Conservation (phyloP, 2,797 vertebrate species). For the Brachyrhaphis roseni region DNA sequence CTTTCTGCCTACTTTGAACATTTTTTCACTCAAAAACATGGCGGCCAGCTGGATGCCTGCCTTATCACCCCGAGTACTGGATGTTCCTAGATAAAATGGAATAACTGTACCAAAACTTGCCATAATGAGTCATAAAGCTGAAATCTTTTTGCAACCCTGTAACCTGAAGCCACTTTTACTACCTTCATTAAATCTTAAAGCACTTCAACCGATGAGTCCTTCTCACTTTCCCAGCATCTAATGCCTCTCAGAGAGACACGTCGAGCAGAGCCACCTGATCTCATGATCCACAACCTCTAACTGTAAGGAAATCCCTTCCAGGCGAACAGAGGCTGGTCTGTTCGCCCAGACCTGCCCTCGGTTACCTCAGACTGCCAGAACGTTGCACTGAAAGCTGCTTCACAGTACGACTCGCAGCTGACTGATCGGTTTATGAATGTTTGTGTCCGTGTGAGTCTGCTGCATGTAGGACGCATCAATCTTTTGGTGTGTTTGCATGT, state of each 20-base stretch:
- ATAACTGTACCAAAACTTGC: background rate
- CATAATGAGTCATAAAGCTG: slow-evolving; percentile 5
- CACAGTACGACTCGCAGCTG: background rate
- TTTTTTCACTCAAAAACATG: too few species aligned
- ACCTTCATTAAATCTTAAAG: slow-evolving; percentile 75
- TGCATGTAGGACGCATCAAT: slow-evolving; percentile 12
- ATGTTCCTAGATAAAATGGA: too few species aligned
- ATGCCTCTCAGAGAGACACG: slow-evolving; percentile 26
- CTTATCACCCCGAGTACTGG: too few species aligned
- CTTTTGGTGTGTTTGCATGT: slow-evolving; percentile 17
- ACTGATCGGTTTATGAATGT: slow-evolving; percentile 14
- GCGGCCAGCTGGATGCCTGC: too few species aligned
- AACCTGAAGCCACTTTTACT: slow-evolving; percentile 52
- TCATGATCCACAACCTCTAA: slow-evolving; percentile 44
- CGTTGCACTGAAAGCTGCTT: background rate
- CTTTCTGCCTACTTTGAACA: too few species aligned
- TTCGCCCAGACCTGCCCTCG: slow-evolving; percentile 34
- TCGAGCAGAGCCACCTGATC: slow-evolving; percentile 61
- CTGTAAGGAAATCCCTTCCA: slow-evolving; percentile 58
- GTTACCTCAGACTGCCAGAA: slow-evolving; percentile 12
- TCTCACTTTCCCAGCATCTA: slow-evolving; percentile 56
- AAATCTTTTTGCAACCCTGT: slow-evolving; percentile 11
- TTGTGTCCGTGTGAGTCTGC: slow-evolving; percentile 9
- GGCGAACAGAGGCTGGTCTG: slow-evolving; percentile 41
- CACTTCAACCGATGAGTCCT: slow-evolving; percentile 62